Conservation (phyloP, 2,888 invertebrate genomes). For the Steromphala cineraria region DNA sequence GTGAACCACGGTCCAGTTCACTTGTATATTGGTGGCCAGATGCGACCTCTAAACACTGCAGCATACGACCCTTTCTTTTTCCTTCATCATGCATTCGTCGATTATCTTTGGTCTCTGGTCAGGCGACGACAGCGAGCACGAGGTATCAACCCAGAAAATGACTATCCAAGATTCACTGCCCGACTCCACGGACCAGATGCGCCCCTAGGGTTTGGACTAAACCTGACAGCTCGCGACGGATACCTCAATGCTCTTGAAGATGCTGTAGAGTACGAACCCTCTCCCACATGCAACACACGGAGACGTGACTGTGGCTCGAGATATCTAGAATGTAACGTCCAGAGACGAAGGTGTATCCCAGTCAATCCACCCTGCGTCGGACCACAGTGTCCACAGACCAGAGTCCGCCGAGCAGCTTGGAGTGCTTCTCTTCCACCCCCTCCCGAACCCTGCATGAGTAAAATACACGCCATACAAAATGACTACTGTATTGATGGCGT, state of each 20-base stretch:
- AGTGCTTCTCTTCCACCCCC: constrained; percentile 1
- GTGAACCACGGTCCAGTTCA: constrained; percentile 64
- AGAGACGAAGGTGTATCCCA: neutral
- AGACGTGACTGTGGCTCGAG: constrained; percentile 52
- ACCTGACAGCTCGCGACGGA: constrained; percentile 54
- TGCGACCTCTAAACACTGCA: constrained; percentile 58
- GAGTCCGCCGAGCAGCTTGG: neutral
- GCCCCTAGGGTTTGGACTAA: constrained; percentile 51
- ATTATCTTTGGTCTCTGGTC: constrained; percentile 59
- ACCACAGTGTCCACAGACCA: no score
- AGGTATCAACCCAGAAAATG: neutral
- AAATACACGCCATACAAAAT: constrained; percentile 53
- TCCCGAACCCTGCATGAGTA: constrained; percentile 35
- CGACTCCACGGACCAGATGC: constrained; percentile 46
- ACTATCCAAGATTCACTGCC: neutral
- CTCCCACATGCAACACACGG: constrained; percentile 44
- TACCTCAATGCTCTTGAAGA: constrained; percentile 47
- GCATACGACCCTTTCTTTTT: constrained; percentile 64
- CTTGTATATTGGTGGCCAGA: constrained; percentile 62
- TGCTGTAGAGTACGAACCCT: constrained; percentile 42
- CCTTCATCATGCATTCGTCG: constrained; percentile 58
- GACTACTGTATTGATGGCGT: constrained; percentile 58
- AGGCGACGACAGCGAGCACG: constrained; percentile 39
- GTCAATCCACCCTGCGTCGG: neutral
- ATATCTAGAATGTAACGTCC: neutral